A percentile compares a stretch with the other conserved stretches of the same genome.
phyloP scores from a whole-genome alignment of 2,797 vertebrate species.

The Danio albolineatus region DNA sequence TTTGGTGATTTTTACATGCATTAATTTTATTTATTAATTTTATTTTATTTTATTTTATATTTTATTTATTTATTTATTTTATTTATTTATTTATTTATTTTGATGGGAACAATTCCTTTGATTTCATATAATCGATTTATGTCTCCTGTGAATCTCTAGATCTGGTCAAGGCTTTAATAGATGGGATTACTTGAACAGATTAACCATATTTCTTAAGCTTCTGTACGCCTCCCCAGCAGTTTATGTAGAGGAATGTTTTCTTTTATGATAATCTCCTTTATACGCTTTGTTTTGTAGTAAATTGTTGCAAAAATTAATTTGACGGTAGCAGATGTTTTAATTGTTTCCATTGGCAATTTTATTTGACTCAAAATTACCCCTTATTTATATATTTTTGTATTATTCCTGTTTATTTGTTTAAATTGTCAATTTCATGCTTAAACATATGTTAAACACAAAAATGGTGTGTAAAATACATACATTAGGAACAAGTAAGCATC shows the following conservation, averaged over 20 bases:
- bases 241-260: constrained; percentile 5
- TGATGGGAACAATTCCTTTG: background rate
- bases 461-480: too few relatives aligned
- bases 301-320: background rate
- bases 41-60: too few relatives aligned
- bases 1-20: too few relatives aligned
- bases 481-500: too few relatives aligned
- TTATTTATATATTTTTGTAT: background rate
- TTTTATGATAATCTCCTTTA: background rate
- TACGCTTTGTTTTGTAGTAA: background rate
- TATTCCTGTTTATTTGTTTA: background rate
- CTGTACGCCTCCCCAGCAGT: background rate
- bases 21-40: too few relatives aligned
- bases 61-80: background rate
- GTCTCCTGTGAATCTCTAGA: background rate
- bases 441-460: background rate
- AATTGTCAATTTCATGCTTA: background rate
- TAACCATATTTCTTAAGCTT: constrained; percentile 20
- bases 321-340: background rate
- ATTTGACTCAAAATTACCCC: background rate
- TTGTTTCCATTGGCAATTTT: background rate
- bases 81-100: background rate
- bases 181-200: constrained; percentile 39
- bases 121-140: constrained; percentile 29
- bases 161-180: constrained; percentile 22